A percentile compares a stretch with the other conserved stretches of the same genome.
phyloP scores from a whole-genome alignment of 2,888 invertebrate species.

The Lepidocyrtoides sp. region DNA sequence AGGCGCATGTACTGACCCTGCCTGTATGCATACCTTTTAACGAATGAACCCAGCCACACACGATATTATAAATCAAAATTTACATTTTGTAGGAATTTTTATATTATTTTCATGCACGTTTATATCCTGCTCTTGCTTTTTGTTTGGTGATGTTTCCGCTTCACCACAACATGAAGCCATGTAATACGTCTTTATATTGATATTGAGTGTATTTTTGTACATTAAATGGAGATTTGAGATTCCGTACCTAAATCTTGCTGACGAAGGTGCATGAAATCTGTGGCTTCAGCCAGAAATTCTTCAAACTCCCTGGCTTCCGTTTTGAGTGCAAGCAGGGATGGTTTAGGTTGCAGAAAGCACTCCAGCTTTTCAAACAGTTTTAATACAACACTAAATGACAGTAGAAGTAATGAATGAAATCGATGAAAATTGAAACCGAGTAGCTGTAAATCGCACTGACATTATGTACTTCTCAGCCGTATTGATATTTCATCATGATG shows the following conservation, averaged over 20 bases:
- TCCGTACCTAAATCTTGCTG: slow-evolving; percentile 69
- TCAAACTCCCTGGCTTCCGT: slow-evolving; percentile 75
- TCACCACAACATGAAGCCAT: background rate
- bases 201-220: background rate
- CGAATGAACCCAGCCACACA: too few relatives aligned
- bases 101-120: too few relatives aligned
- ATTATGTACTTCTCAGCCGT: background rate
- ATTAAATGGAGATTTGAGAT: background rate
- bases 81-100: too few relatives aligned
- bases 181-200: background rate
- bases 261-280: slow-evolving; percentile 75
- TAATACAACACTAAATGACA: slow-evolving; percentile 8
- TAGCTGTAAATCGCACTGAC: slow-evolving; percentile 6
- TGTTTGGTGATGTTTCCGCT: background rate
- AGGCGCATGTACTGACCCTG: too few relatives aligned
- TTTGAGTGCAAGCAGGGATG: slow-evolving; percentile 58
- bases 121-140: too few relatives aligned
- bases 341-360: slow-evolving; percentile 57
- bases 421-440: background rate
- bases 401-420: slow-evolving; percentile 40
- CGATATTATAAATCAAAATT: too few relatives aligned
- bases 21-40: too few relatives aligned
- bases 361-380: slow-evolving; percentile 54
- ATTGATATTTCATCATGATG: slow-evolving; percentile 37
- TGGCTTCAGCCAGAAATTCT: slow-evolving; percentile 76